These are phyloP conservation scores for Elmis aenea DNA, from an alignment of 2,888 invertebrate species.

Conservation along the genomic window DNA sequence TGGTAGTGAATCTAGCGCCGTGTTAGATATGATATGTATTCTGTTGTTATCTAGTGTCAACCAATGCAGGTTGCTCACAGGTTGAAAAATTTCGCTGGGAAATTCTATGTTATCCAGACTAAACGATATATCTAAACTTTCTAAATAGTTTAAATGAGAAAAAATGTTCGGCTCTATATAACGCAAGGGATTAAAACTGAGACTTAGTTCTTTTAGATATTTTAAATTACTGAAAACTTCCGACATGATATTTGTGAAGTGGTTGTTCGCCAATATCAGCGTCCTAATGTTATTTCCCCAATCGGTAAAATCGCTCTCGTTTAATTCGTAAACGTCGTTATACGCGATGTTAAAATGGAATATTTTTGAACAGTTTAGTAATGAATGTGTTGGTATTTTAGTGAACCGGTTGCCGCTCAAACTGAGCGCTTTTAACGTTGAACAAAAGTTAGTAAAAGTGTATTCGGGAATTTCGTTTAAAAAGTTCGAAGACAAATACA, in stretches of 20 bases:
- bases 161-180: conserved; percentile 79
- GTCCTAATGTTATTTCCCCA: conserved; percentile 79
- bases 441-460: conserved; percentile 54
- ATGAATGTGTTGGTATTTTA: conserved; percentile 63
- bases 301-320: conserved; percentile 68
- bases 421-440: conserved; percentile 70
- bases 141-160: conserved; percentile 68
- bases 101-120: conserved; percentile 75
- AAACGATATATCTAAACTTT: conserved; percentile 81
- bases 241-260: conserved; percentile 67
- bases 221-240: conserved; percentile 69
- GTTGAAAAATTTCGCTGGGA: conserved; percentile 70
- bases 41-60: conserved; percentile 85
- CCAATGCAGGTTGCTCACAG: conserved; percentile 72
- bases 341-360: conserved; percentile 84
- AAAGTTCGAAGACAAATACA: conserved; percentile 78
- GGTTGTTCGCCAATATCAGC: conserved; percentile 77
- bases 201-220: conserved; percentile 78
- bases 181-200: conserved; percentile 86
- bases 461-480: conserved; percentile 60
- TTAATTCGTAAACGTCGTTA: conserved; percentile 75
- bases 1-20: conserved; percentile 64
- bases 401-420: conserved; percentile 77
- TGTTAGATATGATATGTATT: conserved; percentile 65
- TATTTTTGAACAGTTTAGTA: conserved; percentile 68